phyloP scores from a whole-genome alignment of 2,888 invertebrate genomes.

The Erpobdella octoculata region DNA sequence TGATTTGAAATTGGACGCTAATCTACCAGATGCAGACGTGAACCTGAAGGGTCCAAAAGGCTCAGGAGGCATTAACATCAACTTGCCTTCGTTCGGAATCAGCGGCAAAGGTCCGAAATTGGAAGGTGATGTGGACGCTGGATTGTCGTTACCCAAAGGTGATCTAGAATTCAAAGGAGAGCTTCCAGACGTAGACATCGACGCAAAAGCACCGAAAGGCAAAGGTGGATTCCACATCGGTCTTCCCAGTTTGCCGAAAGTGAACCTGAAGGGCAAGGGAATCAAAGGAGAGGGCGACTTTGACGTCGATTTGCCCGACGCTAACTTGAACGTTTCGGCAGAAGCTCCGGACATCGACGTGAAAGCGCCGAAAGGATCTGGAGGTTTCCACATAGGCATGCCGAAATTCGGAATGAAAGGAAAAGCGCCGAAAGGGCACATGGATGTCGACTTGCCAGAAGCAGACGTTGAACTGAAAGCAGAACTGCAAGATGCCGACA shows the following conservation, averaged over 20 bases:
- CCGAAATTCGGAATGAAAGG: neutral
- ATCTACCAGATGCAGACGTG: constrained; percentile 22
- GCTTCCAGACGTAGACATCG: constrained; percentile 19
- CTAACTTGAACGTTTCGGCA: neutral
- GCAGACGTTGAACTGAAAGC: neutral
- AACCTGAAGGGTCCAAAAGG: constrained; percentile 22
- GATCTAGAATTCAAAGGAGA: too few relatives aligned
- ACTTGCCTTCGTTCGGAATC: constrained; percentile 19
- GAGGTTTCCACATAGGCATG: neutral
- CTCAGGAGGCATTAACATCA: constrained; percentile 7
- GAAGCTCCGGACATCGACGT: neutral
- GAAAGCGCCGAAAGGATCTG: neutral
- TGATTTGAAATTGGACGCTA: constrained; percentile 18
- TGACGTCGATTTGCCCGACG: constrained; percentile 14
- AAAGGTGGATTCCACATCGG: constrained; percentile 22
- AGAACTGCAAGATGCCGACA: neutral
- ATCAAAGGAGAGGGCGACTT: constrained; percentile 18
- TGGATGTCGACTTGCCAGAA: constrained; percentile 11
- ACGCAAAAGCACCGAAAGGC: constrained; percentile 22
- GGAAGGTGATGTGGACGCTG: constrained; percentile 15
- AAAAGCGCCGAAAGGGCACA: constrained; percentile 4
- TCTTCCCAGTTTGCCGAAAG: constrained; percentile 15
- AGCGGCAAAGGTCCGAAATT: constrained; percentile 23
- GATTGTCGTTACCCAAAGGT: constrained; percentile 1
- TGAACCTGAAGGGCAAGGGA: constrained; percentile 25